Percentiles rank a stretch among this genome's conserved stretches.
phyloP scores from a whole-genome alignment of 2,113 vertebrate species.

The Cyanistes caeruleus region DNA sequence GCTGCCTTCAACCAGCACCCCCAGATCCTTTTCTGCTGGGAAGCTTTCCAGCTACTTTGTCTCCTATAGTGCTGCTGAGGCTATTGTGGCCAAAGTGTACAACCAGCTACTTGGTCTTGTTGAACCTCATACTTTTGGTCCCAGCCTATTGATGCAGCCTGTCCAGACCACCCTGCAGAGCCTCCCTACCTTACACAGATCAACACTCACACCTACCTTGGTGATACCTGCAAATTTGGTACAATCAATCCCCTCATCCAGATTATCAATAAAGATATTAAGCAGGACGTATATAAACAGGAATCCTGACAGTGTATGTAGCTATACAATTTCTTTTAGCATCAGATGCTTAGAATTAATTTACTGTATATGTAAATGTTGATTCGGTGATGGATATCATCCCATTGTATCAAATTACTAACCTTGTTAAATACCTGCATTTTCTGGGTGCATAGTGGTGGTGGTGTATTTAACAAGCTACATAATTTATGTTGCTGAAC shows the following conservation, averaged over 20 bases:
- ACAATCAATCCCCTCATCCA: background rate
- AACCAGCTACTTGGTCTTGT: background rate
- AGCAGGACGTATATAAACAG: background rate
- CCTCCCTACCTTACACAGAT: background rate
- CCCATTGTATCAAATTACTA: background rate
- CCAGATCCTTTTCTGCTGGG: background rate
- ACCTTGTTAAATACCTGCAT: background rate
- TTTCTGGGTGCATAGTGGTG: background rate
- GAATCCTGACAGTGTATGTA: background rate
- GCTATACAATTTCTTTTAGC: background rate
- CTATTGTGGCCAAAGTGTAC: background rate
- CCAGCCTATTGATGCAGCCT: background rate
- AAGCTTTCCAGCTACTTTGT: background rate
- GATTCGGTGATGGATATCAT: background rate
- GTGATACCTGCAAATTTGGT: background rate
- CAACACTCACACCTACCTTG: background rate
- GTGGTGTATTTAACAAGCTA: background rate
- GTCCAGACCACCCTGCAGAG: background rate
- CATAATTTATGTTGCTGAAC: background rate
- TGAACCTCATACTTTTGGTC: background rate
- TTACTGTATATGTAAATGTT: background rate
- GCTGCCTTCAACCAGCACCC: accelerated
- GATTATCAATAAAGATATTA: background rate
- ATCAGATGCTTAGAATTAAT: background rate
- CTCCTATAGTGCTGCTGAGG: background rate